These are phyloP conservation scores for Toxostoma redivivum DNA, from an alignment of 2,113 vertebrate genomes.

Conservation along the genomic window DNA sequence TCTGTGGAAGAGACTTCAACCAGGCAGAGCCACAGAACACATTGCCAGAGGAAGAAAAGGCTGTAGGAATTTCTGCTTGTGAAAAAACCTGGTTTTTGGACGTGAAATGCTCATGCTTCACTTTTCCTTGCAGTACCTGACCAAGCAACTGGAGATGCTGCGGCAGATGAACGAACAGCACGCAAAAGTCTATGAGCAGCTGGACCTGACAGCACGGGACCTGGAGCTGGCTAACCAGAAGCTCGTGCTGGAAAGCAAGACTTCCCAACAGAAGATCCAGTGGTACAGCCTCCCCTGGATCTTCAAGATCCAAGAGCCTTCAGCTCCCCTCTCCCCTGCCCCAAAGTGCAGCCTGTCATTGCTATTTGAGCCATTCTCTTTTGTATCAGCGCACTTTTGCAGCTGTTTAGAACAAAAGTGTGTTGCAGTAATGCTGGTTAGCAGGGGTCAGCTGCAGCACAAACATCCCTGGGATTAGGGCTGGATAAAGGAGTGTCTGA, in stretches of 20 bases:
- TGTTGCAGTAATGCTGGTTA: neutral
- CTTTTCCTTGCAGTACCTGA: conserved; percentile 81
- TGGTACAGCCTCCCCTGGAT: conserved; percentile 70
- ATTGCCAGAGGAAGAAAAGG: neutral
- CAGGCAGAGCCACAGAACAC: neutral
- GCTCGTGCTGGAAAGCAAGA: conserved; percentile 93
- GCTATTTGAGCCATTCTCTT: neutral
- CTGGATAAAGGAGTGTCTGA: neutral
- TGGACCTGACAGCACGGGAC: conserved; percentile 91
- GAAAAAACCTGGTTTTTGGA: neutral
- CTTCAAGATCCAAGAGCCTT: neutral
- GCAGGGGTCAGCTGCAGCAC: neutral
- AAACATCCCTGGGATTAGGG: neutral
- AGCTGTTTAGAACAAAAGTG: neutral
- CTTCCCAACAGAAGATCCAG: conserved; percentile 94
- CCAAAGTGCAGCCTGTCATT: neutral
- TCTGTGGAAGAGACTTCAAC: neutral
- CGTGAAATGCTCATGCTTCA: neutral
- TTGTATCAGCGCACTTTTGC: neutral
- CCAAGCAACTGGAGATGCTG: conserved; percentile 92
- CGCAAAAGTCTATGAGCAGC: conserved; percentile 94
- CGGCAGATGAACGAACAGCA: conserved; percentile 97
- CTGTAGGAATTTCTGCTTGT: neutral
- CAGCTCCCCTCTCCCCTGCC: neutral
- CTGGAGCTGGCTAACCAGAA: conserved; percentile 95